A percentile compares a stretch with the other conserved stretches of the same genome.
Evolutionary conservation across 2,888 invertebrate species (phyloP).

Genomic region (Dorcus parallelipipedus): DNA sequence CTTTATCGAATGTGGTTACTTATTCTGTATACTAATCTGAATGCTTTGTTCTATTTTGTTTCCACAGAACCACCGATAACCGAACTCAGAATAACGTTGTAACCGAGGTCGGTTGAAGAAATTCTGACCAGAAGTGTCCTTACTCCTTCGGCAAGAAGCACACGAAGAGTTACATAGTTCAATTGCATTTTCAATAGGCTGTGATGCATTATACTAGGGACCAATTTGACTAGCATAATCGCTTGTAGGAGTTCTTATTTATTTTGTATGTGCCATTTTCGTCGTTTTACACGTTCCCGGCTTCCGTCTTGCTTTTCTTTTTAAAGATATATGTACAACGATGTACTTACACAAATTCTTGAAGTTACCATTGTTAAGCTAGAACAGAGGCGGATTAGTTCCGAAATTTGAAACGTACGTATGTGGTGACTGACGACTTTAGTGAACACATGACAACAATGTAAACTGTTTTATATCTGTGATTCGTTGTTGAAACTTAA

Average conservation of each 20-base stretch:
- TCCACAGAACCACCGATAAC: conserved; percentile 55
- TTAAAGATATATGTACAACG: conserved; percentile 6
- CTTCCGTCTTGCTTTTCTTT: conserved; percentile 2
- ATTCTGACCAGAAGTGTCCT: conserved; percentile 24
- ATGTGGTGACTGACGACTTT: too few species aligned
- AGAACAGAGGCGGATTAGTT: too few species aligned
- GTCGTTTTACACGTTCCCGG: too few species aligned
- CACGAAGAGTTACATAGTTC: conserved; percentile 4
- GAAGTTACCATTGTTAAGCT: conserved; percentile 7
- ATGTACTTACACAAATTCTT: conserved; percentile 10
- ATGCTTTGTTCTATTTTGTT: conserved; percentile 21
- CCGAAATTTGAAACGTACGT: too few species aligned
- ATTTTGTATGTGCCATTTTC: conserved; percentile 24
- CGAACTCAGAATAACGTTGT: conserved; percentile 60
- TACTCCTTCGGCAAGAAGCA: conserved; percentile 14
- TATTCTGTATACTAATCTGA: not conserved
- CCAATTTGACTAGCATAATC: conserved; percentile 34
- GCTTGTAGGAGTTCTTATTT: conserved; percentile 14
- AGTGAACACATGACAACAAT: too few species aligned
- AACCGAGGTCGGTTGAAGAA: conserved; percentile 50
- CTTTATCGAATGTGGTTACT: too few species aligned
- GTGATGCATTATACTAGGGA: conserved; percentile 47
- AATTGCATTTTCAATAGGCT: conserved; percentile 45
- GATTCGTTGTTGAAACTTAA: too few species aligned
- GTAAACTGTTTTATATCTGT: too few species aligned